Evolutionary conservation across 2,797 vertebrate species (phyloP).

Genomic region (Nyctibius grandis): DNA sequence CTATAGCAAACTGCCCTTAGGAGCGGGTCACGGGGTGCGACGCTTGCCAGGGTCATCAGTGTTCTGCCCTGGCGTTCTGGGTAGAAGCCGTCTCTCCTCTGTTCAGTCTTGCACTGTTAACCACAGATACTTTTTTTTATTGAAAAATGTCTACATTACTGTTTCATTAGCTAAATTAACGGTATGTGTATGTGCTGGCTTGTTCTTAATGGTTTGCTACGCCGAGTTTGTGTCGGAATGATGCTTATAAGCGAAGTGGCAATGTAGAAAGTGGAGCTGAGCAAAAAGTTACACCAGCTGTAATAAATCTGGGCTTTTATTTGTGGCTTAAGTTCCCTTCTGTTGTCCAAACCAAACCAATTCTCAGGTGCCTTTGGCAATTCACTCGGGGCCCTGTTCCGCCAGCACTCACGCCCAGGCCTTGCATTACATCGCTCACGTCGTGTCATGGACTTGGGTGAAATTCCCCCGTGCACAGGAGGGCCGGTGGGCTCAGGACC

Average conservation of each 20-base stretch:
- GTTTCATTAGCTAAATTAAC: conserved; percentile 60
- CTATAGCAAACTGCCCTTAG: not conserved
- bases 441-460: too few species aligned
- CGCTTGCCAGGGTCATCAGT: not conserved
- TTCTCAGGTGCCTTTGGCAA: too few species aligned
- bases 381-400: too few species aligned
- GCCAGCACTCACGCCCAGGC: too few species aligned
- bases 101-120: not conserved
- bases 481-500: too few species aligned
- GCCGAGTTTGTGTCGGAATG: not conserved
- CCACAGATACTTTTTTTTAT: not conserved
- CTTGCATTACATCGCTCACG: too few species aligned
- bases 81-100: not conserved
- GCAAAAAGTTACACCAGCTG: not conserved
- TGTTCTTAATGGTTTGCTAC: conserved; percentile 12
- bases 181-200: not conserved
- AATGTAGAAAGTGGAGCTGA: not conserved
- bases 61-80: not conserved
- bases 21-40: not conserved
- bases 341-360: not conserved
- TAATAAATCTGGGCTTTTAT: not conserved
- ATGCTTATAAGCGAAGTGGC: not conserved
- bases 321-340: not conserved
- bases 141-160: conserved; percentile 45
- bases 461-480: too few species aligned